Evolutionary conservation across 2,113 vertebrate species (phyloP).

Genomic region (Hydrolagus affinis): DNA sequence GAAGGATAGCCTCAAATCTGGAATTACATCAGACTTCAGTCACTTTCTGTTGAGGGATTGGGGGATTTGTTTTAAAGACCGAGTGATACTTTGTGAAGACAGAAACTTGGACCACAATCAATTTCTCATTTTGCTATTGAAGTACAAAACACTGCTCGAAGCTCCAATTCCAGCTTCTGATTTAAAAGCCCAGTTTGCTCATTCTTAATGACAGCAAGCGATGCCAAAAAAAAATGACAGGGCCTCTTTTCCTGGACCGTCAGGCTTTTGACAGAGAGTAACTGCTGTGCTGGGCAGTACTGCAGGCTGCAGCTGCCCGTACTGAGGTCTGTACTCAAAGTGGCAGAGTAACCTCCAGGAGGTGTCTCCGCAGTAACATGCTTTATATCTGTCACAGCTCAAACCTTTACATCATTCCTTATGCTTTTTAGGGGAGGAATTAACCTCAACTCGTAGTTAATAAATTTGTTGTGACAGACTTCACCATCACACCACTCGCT

Average conservation of each 20-base stretch:
- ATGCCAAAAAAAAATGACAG: background rate
- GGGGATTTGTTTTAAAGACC: too few species aligned
- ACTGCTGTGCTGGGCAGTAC: background rate
- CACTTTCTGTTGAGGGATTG: background rate
- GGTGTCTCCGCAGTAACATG: background rate
- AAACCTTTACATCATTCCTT: too few species aligned
- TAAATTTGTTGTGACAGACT: background rate
- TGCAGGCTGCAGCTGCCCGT: too few species aligned
- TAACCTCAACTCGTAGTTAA: too few species aligned
- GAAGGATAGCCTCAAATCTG: background rate
- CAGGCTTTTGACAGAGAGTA: background rate
- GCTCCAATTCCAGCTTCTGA: background rate
- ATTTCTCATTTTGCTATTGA: background rate
- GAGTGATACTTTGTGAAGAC: background rate
- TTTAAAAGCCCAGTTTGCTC: background rate
- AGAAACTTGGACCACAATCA: background rate
- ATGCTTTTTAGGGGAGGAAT: too few species aligned
- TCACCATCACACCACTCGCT: background rate
- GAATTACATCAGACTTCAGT: background rate
- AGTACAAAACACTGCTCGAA: background rate
- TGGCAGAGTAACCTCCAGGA: background rate
- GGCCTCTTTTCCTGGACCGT: background rate
- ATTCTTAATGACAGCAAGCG: constrained; percentile 5
- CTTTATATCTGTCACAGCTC: background rate
- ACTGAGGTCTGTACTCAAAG: background rate